Evolutionary conservation across 2,888 invertebrate species (phyloP).

Genomic region (Allophyes oxyacanthae): DNA sequence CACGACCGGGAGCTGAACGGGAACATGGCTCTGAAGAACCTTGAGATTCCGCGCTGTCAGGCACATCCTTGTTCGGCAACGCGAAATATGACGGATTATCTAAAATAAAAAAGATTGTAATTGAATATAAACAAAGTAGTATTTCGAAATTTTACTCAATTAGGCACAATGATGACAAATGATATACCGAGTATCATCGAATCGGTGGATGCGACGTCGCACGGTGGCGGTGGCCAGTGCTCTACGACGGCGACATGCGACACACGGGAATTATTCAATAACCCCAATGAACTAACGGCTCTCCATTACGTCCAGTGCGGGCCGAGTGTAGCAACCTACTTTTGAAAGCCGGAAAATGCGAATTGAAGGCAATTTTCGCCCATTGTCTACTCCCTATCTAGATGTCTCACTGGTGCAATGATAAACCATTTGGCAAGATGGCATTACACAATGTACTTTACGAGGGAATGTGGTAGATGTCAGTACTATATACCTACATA

Average conservation of each 20-base stretch:
- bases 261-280: constrained; percentile 87
- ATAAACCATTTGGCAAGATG: constrained; percentile 44
- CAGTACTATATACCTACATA: constrained; percentile 7
- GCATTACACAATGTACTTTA: constrained; percentile 19
- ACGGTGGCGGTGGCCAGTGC: constrained; percentile 60
- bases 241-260: constrained; percentile 68
- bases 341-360: constrained; percentile 87
- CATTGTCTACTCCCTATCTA: constrained; percentile 74
- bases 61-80: constrained; percentile 87
- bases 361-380: constrained; percentile 87
- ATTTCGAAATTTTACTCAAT: neutral
- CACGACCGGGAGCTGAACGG: constrained; percentile 91
- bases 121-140: constrained; percentile 16
- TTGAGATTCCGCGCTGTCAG: constrained; percentile 71
- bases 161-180: constrained; percentile 11
- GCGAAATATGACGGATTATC: constrained; percentile 95
- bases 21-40: constrained; percentile 89
- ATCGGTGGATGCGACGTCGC: constrained; percentile 54
- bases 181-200: constrained; percentile 69
- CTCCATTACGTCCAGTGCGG: constrained; percentile 82
- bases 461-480: constrained; percentile 20
- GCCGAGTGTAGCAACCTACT: constrained; percentile 82
- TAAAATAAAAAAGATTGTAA: constrained; percentile 78
- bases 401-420: constrained; percentile 54
- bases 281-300: constrained; percentile 86